Percentiles rank a stretch among this genome's conserved stretches.
phyloP scores from a whole-genome alignment of 2,888 invertebrate species.

The Hirudinaria manillensis region DNA sequence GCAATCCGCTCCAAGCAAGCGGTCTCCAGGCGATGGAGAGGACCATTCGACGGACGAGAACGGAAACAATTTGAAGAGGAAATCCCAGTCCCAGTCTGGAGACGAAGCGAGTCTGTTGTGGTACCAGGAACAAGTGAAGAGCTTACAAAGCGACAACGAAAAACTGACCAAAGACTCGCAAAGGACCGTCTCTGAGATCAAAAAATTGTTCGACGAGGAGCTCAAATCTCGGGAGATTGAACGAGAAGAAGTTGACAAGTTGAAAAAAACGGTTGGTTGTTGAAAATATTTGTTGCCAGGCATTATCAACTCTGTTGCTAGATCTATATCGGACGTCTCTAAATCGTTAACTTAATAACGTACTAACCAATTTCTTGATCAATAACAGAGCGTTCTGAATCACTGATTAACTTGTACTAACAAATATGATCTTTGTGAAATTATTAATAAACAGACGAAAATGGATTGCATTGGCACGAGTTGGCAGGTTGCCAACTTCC shows the following conservation, averaged over 20 bases:
- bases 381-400: too few relatives aligned
- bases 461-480: too few relatives aligned
- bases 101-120: too few relatives aligned
- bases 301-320: not conserved
- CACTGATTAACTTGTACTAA: too few relatives aligned
- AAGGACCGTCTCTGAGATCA: constrained; percentile 4
- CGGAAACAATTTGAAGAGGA: not conserved
- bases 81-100: not conserved
- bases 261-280: constrained; percentile 14
- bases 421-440: too few relatives aligned
- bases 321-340: not conserved
- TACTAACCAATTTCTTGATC: too few relatives aligned
- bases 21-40: not conserved
- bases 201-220: constrained; percentile 14
- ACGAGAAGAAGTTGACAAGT: constrained; percentile 8
- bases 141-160: not conserved
- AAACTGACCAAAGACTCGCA: constrained; percentile 21
- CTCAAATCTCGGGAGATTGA: not conserved
- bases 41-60: not conserved
- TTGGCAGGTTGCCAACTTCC: too few relatives aligned
- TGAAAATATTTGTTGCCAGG: too few relatives aligned
- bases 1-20: not conserved
- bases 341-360: too few relatives aligned
- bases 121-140: not conserved
- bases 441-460: too few relatives aligned